These are phyloP conservation scores for Himantopus leucocephalus DNA, from an alignment of 2,113 vertebrate genomes.

Conservation along the genomic window DNA sequence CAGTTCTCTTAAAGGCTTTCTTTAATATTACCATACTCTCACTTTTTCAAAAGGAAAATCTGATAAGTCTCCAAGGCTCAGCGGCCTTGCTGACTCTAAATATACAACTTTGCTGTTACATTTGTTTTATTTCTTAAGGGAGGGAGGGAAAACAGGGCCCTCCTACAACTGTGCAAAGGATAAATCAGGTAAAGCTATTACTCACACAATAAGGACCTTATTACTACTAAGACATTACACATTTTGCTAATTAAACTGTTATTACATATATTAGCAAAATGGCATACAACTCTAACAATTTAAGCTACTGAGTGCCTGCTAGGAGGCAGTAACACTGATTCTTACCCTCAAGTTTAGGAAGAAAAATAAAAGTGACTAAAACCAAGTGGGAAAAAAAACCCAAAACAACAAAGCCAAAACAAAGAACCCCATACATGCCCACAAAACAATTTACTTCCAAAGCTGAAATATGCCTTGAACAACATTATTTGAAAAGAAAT, in stretches of 20 bases:
- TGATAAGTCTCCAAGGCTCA: not conserved
- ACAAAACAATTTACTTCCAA: not conserved
- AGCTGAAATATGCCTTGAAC: not conserved
- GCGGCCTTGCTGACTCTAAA: not conserved
- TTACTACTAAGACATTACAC: not conserved
- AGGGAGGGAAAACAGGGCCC: not conserved
- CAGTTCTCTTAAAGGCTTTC: not conserved
- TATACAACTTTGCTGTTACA: not conserved
- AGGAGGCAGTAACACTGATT: not conserved
- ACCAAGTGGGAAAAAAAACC: not conserved
- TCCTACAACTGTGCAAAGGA: not conserved
- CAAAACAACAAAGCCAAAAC: not conserved
- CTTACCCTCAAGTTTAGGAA: not conserved
- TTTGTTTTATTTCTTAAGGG: not conserved
- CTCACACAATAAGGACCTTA: not conserved
- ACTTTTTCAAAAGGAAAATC: not conserved
- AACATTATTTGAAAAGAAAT: not conserved
- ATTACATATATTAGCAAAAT: not conserved
- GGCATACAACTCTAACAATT: not conserved
- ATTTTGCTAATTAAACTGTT: not conserved
- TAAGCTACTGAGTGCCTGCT: not conserved
- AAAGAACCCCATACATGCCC: not conserved
- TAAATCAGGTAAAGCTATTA: not conserved
- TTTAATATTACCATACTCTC: not conserved
- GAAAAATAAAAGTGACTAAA: not conserved